phyloP scores from a whole-genome alignment of 2,797 vertebrate genomes.

The Amblyraja radiata region DNA sequence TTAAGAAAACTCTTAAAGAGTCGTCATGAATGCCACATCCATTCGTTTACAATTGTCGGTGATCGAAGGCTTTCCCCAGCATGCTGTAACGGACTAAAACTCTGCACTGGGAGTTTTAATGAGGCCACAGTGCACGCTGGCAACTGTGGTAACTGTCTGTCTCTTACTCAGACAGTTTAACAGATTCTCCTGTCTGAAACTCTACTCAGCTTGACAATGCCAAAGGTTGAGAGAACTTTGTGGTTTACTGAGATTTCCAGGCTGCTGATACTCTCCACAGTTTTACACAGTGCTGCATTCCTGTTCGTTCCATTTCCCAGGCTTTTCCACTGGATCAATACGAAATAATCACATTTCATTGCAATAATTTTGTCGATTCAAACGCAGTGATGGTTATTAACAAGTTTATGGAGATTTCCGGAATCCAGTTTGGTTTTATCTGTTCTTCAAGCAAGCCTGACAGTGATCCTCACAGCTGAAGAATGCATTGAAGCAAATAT shows the following conservation, averaged over 20 bases:
- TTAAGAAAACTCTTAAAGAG: neutral
- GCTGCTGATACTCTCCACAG: neutral
- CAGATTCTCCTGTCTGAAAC: slow-evolving; percentile 27
- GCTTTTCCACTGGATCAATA: neutral
- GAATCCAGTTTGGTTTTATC: neutral
- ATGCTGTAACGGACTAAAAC: neutral
- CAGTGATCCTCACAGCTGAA: neutral
- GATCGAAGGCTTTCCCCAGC: neutral
- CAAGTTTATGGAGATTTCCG: neutral
- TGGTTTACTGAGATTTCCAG: slow-evolving; percentile 17
- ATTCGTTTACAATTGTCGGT: neutral
- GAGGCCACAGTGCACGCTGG: slow-evolving; percentile 9
- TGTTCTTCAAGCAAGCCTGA: neutral
- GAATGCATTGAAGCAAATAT: neutral
- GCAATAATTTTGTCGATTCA: neutral
- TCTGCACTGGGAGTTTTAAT: neutral
- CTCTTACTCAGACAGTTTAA: slow-evolving; percentile 9
- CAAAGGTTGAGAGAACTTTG: slow-evolving; percentile 8
- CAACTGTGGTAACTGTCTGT: slow-evolving; percentile 19
- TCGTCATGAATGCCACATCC: neutral
- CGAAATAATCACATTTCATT: neutral
- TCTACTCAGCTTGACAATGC: neutral
- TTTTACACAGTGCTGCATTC: neutral
- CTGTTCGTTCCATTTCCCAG: neutral
- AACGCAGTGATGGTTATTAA: neutral